phyloP scores from a whole-genome alignment of 2,113 vertebrate genomes.

The Xenopus tropicalis region UCB_Xtro_10.0 CM004447.2:101442001-101442500 shows the following conservation, averaged over 20 bases:
- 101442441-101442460: conserved; percentile 21
- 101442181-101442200: conserved; percentile 12
- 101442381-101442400: conserved; percentile 23
- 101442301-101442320: conserved; percentile 20
- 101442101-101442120: not conserved
- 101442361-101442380: conserved; percentile 29
- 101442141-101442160: conserved; percentile 5
- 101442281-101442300: conserved; percentile 29
- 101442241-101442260: conserved; percentile 9
- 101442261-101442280: conserved; percentile 15
- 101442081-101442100: conserved; percentile 17
- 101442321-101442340: conserved; percentile 28
- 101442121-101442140: conserved; percentile 11
- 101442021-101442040: not conserved
- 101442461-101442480: conserved; percentile 16
- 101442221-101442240: conserved; percentile 8
- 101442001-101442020: not conserved
- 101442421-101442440: conserved; percentile 40
- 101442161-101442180: conserved; percentile 18
- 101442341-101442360: conserved; percentile 1
- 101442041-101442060: conserved; percentile 1
- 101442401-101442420: conserved; percentile 23
- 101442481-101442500: not conserved
- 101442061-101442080: conserved; percentile 3
- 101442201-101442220: conserved; percentile 2